These are phyloP conservation scores for Scrobipalpa costella DNA, from an alignment of 2,888 invertebrate genomes.

Conservation along the genomic window DNA sequence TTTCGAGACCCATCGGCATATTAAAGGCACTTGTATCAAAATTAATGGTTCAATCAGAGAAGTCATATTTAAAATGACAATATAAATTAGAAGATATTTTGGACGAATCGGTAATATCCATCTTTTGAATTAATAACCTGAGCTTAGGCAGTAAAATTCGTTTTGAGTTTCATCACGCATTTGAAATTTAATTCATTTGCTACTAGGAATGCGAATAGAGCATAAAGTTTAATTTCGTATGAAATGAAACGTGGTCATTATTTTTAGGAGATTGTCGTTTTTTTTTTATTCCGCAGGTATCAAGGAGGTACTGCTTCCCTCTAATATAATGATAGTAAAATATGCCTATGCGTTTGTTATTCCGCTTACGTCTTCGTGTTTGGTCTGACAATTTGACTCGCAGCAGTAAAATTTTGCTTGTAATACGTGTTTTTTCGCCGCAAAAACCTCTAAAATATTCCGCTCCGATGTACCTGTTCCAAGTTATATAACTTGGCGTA, in stretches of 20 bases:
- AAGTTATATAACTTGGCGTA: not conserved
- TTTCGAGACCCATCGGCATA: constrained; percentile 29
- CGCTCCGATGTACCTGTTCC: not conserved
- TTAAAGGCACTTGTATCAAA: constrained; percentile 31
- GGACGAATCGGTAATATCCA: constrained; percentile 3
- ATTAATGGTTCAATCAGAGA: constrained; percentile 30
- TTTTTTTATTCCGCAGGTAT: too few species aligned
- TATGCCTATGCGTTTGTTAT: constrained; percentile 52
- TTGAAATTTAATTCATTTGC: too few species aligned
- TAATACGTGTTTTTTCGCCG: constrained; percentile 7
- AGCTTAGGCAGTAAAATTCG: not conserved
- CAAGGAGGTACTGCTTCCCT: constrained; percentile 36
- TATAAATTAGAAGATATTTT: constrained; percentile 21
- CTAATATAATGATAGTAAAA: constrained; percentile 47
- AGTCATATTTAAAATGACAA: constrained; percentile 13
- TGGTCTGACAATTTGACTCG: constrained; percentile 59
- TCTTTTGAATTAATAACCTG: not conserved
- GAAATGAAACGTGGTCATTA: not conserved
- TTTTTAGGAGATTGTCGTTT: not conserved
- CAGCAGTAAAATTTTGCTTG: constrained; percentile 56
- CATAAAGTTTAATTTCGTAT: not conserved
- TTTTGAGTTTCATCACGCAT: not conserved
- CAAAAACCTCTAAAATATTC: constrained; percentile 14
- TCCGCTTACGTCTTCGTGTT: constrained; percentile 55
- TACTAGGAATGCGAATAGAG: too few species aligned